Percentiles rank a stretch among this genome's conserved stretches.
Conservation (phyloP, 2,888 invertebrate genomes). For the Eupithecia dodoneata region DNA sequence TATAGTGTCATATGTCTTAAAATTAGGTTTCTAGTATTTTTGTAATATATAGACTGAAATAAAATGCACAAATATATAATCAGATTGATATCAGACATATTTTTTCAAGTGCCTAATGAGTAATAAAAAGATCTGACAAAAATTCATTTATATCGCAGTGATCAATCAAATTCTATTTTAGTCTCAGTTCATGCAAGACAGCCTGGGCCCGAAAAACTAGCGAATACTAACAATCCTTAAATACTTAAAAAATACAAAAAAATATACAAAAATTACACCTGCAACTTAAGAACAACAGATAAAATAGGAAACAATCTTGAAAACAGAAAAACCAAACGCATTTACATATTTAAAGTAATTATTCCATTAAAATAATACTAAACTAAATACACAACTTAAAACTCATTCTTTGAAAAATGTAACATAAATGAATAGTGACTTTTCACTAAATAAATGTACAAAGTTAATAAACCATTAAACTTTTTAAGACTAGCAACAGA, state of each 20-base stretch:
- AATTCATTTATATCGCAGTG: neutral
- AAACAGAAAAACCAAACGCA: constrained; percentile 24
- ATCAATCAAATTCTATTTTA: neutral
- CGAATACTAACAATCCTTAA: constrained; percentile 32
- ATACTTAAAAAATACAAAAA: constrained; percentile 37
- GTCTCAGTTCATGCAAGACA: neutral
- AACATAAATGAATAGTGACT: constrained; percentile 24
- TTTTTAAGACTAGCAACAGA: neutral
- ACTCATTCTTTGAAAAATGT: constrained; percentile 29
- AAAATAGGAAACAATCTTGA: constrained; percentile 27
- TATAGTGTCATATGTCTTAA: neutral
- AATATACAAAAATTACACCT: constrained; percentile 38
- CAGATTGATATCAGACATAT: neutral
- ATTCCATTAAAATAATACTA: constrained; percentile 14
- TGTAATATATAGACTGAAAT: neutral
- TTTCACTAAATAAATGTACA: constrained; percentile 16
- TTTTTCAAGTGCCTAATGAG: neutral
- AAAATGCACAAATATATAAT: neutral
- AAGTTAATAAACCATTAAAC: neutral
- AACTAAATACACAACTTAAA: constrained; percentile 29
- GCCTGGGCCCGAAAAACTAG: constrained; percentile 4
- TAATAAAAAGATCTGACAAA: neutral
- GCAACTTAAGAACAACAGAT: constrained; percentile 23
- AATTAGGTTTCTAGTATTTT: neutral
- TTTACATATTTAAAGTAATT: constrained; percentile 5